Percentiles rank a stretch among this genome's conserved stretches.
phyloP scores from a whole-genome alignment of 1,140 invertebrate species.

The Arctopsyche grandis region DNA sequence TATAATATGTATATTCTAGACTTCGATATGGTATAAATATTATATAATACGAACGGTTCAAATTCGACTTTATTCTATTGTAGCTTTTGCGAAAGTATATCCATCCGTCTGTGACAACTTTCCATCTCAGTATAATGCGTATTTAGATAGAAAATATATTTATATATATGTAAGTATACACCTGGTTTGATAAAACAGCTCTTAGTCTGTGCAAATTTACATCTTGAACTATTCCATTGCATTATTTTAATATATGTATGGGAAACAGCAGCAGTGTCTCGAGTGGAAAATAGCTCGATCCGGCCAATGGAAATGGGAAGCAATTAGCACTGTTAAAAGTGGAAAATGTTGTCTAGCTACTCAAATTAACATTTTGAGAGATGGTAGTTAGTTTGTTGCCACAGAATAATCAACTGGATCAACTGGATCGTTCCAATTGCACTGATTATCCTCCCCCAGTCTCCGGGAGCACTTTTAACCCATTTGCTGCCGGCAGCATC shows the following conservation, averaged over 20 bases:
- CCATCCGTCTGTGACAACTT: too few relatives aligned
- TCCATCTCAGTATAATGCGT: too few relatives aligned
- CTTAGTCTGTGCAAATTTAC: too few relatives aligned
- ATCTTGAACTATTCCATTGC: too few relatives aligned
- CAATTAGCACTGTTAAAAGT: constrained; percentile 50
- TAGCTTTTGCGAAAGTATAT: too few relatives aligned
- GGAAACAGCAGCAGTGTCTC: not conserved
- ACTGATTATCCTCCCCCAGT: constrained; percentile 1
- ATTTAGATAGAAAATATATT: too few relatives aligned
- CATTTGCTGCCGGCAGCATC: not conserved
- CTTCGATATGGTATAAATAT: not conserved
- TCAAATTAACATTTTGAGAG: constrained; percentile 47
- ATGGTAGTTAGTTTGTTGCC: constrained; percentile 23
- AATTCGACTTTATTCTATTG: not conserved
- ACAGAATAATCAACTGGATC: constrained; percentile 27
- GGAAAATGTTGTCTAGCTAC: constrained; percentile 36
- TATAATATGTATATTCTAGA: not conserved
- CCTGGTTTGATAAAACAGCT: too few relatives aligned
- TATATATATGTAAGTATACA: too few relatives aligned
- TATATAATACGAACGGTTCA: not conserved
- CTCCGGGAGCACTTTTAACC: too few relatives aligned
- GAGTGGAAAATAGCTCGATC: too few relatives aligned
- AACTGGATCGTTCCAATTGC: constrained; percentile 15
- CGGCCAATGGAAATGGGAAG: not conserved
- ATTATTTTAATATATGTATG: not conserved